phyloP scores from a whole-genome alignment of 2,113 vertebrate species.

The zebrafish (Danio rerio) region GRCz12tu NC_133193.1:23877501-23878000 shows the following conservation, averaged over 20 bases:
- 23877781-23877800: background rate
- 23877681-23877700: too few species aligned
- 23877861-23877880: constrained; percentile 24
- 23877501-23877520: background rate
- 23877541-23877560: too few species aligned
- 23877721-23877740: too few species aligned
- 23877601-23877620: too few species aligned
- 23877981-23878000: constrained; percentile 46
- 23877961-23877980: constrained; percentile 15
- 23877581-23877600: too few species aligned
- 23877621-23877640: too few species aligned
- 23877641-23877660: too few species aligned
- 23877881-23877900: constrained; percentile 20
- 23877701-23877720: too few species aligned
- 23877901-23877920: constrained; percentile 40
- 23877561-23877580: too few species aligned
- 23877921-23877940: constrained; percentile 51
- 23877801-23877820: background rate
- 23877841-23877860: constrained; percentile 14
- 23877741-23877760: too few species aligned
- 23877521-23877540: too few species aligned
- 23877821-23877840: constrained; percentile 15
- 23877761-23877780: background rate
- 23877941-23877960: constrained; percentile 3
- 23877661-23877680: too few species aligned